Percentiles rank a stretch among this genome's conserved stretches.
These are phyloP conservation scores for Ophion ventricosus DNA, from an alignment of 2,888 invertebrate genomes.

Conservation along the genomic window DNA sequence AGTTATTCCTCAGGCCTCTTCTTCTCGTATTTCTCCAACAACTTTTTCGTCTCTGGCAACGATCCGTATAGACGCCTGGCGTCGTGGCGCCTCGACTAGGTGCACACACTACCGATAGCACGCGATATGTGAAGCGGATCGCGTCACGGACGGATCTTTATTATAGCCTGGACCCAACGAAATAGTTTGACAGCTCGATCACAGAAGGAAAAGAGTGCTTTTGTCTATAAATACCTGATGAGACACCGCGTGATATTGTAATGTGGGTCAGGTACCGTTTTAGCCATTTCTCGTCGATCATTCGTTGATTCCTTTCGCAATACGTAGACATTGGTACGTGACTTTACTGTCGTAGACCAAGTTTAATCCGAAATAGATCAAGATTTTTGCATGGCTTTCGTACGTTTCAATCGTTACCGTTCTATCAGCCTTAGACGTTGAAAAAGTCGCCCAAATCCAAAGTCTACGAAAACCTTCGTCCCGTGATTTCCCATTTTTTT, in stretches of 20 bases:
- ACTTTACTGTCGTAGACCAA: background rate
- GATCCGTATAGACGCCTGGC: conserved; percentile 27
- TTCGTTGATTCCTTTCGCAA: background rate
- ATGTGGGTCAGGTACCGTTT: background rate
- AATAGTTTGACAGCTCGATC: conserved; percentile 37
- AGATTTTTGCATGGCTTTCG: background rate
- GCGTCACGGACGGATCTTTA: conserved; percentile 19
- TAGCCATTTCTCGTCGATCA: conserved; percentile 4
- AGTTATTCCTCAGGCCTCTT: conserved; percentile 10
- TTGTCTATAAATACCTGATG: conserved; percentile 57
- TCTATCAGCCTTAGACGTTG: background rate
- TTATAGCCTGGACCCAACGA: conserved; percentile 15
- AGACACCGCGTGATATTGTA: conserved; percentile 4
- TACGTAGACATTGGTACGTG: background rate
- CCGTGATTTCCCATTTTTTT: background rate
- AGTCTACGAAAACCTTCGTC: background rate
- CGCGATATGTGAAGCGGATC: conserved; percentile 41
- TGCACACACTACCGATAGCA: conserved; percentile 60
- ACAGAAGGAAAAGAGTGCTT: conserved; percentile 11
- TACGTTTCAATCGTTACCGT: background rate
- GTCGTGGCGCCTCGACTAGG: conserved; percentile 52
- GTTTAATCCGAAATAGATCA: background rate
- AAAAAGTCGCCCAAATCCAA: background rate
- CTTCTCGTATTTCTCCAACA: conserved; percentile 25
- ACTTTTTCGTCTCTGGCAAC: conserved; percentile 51